Percentiles rank a stretch among this genome's conserved stretches.
These are phyloP conservation scores for Acropternis orthonyx DNA, from an alignment of 2,797 vertebrate species.

Conservation along the genomic window DNA sequence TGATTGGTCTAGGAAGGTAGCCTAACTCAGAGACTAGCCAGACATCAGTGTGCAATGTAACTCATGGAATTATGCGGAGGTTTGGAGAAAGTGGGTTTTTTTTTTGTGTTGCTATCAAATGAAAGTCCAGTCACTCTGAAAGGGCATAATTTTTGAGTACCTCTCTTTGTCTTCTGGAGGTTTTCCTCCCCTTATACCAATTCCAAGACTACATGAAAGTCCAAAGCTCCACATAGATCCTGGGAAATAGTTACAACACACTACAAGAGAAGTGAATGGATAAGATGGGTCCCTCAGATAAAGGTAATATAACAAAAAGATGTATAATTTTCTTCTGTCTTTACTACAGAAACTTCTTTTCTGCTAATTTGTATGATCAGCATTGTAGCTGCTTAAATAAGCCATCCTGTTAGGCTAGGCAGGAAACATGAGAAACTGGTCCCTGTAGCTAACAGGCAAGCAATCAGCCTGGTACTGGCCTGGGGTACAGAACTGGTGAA, in stretches of 20 bases:
- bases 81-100: neutral
- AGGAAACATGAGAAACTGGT: neutral
- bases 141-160: rapidly evolving
- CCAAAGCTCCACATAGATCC: neutral
- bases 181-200: neutral
- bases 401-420: neutral
- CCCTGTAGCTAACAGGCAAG: neutral
- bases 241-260: neutral
- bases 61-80: neutral
- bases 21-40: neutral
- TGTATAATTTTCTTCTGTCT: neutral
- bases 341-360: neutral
- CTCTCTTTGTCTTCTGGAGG: neutral
- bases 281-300: neutral
- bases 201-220: neutral
- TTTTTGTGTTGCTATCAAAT: neutral
- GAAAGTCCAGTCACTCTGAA: neutral
- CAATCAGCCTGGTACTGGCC: neutral
- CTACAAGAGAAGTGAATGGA: neutral
- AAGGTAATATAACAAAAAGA: neutral
- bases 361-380: neutral
- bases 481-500: neutral
- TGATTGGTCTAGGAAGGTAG: neutral
- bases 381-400: neutral
- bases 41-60: neutral